Evolutionary conservation across 2,888 invertebrate species (phyloP).

Genomic region (Ophraella communa): DNA sequence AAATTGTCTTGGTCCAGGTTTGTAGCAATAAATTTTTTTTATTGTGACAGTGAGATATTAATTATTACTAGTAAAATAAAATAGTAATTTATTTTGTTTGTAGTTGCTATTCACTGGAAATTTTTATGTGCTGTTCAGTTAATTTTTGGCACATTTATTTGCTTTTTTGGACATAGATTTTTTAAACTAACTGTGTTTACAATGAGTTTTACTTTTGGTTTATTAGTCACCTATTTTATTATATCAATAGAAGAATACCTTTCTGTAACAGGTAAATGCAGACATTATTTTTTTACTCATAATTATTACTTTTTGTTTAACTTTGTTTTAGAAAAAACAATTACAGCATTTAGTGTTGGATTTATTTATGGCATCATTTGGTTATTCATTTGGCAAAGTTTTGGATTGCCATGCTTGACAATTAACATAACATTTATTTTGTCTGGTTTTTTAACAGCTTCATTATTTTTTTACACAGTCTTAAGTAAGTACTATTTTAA

Average conservation of each 20-base stretch:
- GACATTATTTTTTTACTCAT: too few species aligned
- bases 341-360: constrained; percentile 64
- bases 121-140: constrained; percentile 63
- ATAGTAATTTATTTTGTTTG: constrained; percentile 35
- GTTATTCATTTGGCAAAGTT: constrained; percentile 69
- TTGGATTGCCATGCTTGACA: constrained; percentile 68
- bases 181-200: constrained; percentile 69
- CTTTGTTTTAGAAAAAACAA: constrained; percentile 61
- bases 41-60: too few species aligned
- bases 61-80: too few species aligned
- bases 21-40: constrained; percentile 42
- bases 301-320: too few species aligned
- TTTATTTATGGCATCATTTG: constrained; percentile 67
- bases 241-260: constrained; percentile 34
- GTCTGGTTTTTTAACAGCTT: constrained; percentile 68
- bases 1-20: constrained; percentile 65
- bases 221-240: constrained; percentile 63
- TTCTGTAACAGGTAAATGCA: constrained; percentile 30
- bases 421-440: constrained; percentile 67
- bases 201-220: constrained; percentile 66
- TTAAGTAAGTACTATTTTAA: constrained; percentile 39
- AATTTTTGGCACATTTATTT: constrained; percentile 68
- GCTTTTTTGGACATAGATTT: constrained; percentile 70
- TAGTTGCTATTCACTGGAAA: constrained; percentile 62
- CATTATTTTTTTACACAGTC: constrained; percentile 50